These are phyloP conservation scores for Proterorhinus semilunaris DNA, from an alignment of 2,113 vertebrate genomes.

Conservation along the genomic window DNA sequence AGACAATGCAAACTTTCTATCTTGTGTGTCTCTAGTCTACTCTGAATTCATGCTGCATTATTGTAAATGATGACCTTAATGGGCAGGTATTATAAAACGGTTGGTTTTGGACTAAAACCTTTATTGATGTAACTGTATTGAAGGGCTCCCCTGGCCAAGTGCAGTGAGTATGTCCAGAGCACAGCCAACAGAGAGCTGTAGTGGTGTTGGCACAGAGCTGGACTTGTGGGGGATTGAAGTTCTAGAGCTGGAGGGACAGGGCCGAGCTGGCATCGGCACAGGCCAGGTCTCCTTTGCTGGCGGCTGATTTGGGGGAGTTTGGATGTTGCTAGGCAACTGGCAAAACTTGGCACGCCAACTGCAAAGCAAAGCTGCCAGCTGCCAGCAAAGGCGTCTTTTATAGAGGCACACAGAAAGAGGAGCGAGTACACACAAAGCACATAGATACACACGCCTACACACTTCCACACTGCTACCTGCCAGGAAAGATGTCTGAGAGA, in stretches of 20 bases:
- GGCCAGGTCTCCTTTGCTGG: constrained; percentile 65
- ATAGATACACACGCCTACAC: constrained; percentile 47
- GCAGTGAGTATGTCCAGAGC: constrained; percentile 45
- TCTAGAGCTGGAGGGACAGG: constrained; percentile 36
- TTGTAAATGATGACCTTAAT: constrained; percentile 1
- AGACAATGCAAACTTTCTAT: not conserved
- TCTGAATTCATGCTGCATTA: not conserved
- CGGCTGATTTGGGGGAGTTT: constrained; percentile 75
- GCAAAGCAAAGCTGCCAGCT: constrained; percentile 73
- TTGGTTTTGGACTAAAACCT: not conserved
- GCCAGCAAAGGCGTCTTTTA: constrained; percentile 77
- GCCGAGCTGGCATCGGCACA: constrained; percentile 51
- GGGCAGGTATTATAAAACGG: constrained; percentile 4
- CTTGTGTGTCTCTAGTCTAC: not conserved
- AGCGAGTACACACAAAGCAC: constrained; percentile 31
- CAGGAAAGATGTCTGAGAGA: constrained; percentile 69
- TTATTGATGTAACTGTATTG: constrained; percentile 52
- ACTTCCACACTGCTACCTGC: constrained; percentile 43
- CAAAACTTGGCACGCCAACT: constrained; percentile 73
- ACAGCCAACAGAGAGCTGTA: constrained; percentile 51
- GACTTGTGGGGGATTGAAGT: constrained; percentile 48
- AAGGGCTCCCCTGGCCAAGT: constrained; percentile 43
- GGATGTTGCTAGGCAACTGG: constrained; percentile 81
- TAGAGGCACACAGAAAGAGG: constrained; percentile 59
- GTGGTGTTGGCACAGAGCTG: constrained; percentile 54